Percentiles rank a stretch among this genome's conserved stretches.
Conservation (phyloP, 2,797 vertebrate genomes). For the Synanceia verrucosa region DNA sequence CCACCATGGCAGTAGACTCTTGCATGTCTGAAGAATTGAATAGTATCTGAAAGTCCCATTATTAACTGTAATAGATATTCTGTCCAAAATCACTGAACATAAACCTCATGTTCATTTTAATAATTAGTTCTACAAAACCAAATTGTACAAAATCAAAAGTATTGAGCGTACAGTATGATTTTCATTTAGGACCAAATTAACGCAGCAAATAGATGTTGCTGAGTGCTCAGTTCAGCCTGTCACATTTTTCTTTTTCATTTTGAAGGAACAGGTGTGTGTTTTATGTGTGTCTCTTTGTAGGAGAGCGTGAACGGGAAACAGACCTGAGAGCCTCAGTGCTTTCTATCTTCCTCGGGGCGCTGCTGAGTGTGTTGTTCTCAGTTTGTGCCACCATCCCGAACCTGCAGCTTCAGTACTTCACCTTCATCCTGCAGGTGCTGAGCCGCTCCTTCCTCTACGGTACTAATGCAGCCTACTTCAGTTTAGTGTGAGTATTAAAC, state of each 20-base stretch:
- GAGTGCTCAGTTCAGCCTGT: no score
- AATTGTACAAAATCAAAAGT: background rate
- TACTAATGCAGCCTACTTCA: slow-evolving; percentile 91
- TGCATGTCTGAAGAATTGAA: background rate
- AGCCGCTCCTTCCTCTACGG: slow-evolving; percentile 95
- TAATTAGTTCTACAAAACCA: background rate
- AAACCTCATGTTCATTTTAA: background rate
- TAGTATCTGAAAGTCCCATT: background rate
- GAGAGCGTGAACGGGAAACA: slow-evolving; percentile 75
- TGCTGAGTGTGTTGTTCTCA: slow-evolving; percentile 88
- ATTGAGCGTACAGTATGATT: no score
- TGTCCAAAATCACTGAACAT: background rate
- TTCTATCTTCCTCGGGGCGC: slow-evolving; percentile 86
- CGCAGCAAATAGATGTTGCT: no score
- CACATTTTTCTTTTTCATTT: background rate
- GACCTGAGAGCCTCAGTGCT: slow-evolving; percentile 84
- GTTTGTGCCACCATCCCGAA: slow-evolving; percentile 83
- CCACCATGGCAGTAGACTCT: background rate
- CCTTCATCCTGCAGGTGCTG: slow-evolving; percentile 91
- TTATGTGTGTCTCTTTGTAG: slow-evolving; percentile 40
- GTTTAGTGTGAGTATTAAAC: slow-evolving; percentile 86
- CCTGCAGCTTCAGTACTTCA: slow-evolving; percentile 88
- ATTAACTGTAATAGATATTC: background rate
- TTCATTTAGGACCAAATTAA: no score
- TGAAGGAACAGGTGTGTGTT: background rate